Percentiles rank a stretch among this genome's conserved stretches.
Conservation (phyloP, 2,113 vertebrate genomes). For the Litocranius walleri region DNA sequence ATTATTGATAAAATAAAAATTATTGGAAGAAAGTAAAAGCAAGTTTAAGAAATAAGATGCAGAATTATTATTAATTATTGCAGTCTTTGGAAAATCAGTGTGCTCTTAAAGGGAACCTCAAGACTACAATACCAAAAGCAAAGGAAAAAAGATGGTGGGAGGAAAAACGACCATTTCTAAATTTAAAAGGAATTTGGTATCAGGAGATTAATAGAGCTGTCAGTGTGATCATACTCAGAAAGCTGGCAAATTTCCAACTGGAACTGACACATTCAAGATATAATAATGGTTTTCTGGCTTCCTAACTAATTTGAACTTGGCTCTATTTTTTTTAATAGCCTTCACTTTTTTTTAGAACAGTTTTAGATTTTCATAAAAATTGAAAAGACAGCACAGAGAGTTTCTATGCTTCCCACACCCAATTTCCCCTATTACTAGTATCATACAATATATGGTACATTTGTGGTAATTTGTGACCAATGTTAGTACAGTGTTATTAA, state of each 20-base stretch:
- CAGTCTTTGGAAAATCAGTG: neutral
- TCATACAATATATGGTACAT: neutral
- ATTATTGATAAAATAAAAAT: neutral
- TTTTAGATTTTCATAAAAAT: conserved; percentile 7
- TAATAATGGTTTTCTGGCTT: conserved; percentile 31
- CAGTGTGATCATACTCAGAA: neutral
- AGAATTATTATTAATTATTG: neutral
- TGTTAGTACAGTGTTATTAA: neutral
- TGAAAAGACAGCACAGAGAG: neutral
- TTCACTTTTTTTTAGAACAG: neutral
- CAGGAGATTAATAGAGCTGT: neutral
- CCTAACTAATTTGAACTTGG: conserved; percentile 26
- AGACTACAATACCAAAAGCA: neutral
- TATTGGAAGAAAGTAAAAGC: neutral
- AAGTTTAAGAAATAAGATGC: neutral
- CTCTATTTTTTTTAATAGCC: neutral
- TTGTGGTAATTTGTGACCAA: neutral
- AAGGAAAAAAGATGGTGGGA: neutral
- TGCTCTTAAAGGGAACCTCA: neutral
- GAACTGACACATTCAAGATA: neutral
- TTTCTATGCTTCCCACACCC: neutral
- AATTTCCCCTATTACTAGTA: neutral
- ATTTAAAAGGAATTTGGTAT: neutral
- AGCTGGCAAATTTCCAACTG: neutral
- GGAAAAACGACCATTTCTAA: neutral